phyloP scores from a whole-genome alignment of 2,797 vertebrate genomes.

The Anguilla marmorata region DNA sequence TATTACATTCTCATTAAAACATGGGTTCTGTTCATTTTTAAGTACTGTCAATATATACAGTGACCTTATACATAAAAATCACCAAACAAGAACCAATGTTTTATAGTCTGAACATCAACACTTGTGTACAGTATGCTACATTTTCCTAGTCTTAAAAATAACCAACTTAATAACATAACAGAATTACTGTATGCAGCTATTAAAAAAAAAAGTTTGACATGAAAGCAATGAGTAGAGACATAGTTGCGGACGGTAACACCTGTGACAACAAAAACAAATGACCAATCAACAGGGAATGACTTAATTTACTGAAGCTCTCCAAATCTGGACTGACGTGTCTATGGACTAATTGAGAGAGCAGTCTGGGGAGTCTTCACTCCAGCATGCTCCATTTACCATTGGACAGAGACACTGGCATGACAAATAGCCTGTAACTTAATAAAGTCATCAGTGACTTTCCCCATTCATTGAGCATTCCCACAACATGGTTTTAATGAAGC shows the following conservation, averaged over 20 bases:
- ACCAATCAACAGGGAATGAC: not conserved
- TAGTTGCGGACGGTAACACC: not conserved
- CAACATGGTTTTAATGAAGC: not conserved
- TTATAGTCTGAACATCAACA: too few relatives aligned
- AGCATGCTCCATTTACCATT: slow-evolving; percentile 11
- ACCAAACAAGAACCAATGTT: too few relatives aligned
- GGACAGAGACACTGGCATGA: slow-evolving; percentile 21
- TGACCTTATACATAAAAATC: too few relatives aligned
- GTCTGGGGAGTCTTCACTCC: not conserved
- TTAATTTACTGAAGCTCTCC: not conserved
- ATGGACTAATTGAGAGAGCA: not conserved
- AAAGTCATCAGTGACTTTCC: slow-evolving; percentile 22
- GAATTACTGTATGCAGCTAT: too few relatives aligned
- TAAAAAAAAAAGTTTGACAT: not conserved
- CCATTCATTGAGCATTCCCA: not conserved
- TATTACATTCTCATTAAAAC: not conserved
- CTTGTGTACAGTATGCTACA: too few relatives aligned
- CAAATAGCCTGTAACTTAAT: slow-evolving; percentile 29
- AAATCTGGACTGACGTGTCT: not conserved
- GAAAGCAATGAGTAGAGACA: not conserved
- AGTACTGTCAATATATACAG: too few relatives aligned
- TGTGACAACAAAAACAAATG: not conserved
- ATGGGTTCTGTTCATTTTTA: not conserved
- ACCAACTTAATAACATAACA: too few relatives aligned
- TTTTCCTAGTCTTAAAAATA: too few relatives aligned